These are phyloP conservation scores for Hylaeus volcanicus DNA, from an alignment of 1,140 invertebrate genomes.

Conservation along the genomic window DNA sequence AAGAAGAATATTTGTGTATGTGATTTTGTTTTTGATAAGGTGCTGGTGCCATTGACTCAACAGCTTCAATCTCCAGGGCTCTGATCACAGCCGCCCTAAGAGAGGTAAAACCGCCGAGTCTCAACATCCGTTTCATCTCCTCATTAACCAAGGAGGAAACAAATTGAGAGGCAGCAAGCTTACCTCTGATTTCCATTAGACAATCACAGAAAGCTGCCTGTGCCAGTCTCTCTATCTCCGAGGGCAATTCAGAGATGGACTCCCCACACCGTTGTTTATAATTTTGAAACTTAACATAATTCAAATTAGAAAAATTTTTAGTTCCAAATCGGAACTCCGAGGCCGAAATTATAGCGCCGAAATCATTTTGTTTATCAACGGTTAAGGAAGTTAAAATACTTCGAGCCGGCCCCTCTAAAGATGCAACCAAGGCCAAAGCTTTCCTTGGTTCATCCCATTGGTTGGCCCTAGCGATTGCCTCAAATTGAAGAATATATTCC, in stretches of 20 bases:
- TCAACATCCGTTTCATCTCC: not conserved
- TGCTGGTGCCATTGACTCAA: not conserved
- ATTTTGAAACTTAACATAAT: not conserved
- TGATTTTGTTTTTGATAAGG: too few species aligned
- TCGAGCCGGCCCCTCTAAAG: too few species aligned
- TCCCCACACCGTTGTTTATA: not conserved
- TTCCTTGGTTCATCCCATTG: too few species aligned
- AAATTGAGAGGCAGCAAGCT: not conserved
- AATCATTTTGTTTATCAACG: not conserved
- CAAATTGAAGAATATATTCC: too few species aligned
- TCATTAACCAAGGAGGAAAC: not conserved
- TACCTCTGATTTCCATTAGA: not conserved
- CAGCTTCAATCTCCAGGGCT: not conserved
- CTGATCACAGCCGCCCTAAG: not conserved
- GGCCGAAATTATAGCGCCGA: not conserved
- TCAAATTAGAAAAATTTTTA: not conserved
- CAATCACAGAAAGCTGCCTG: not conserved
- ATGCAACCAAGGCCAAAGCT: too few species aligned
- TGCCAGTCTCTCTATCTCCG: not conserved
- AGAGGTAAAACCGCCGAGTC: not conserved
- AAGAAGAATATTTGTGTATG: too few species aligned
- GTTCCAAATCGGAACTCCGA: not conserved
- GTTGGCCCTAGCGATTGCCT: too few species aligned
- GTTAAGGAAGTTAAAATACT: too few species aligned
- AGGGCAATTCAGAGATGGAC: not conserved